Base-by-base conservation (phyloP, 2,797 vertebrate genomes). In the Lophius americanus region DNA sequence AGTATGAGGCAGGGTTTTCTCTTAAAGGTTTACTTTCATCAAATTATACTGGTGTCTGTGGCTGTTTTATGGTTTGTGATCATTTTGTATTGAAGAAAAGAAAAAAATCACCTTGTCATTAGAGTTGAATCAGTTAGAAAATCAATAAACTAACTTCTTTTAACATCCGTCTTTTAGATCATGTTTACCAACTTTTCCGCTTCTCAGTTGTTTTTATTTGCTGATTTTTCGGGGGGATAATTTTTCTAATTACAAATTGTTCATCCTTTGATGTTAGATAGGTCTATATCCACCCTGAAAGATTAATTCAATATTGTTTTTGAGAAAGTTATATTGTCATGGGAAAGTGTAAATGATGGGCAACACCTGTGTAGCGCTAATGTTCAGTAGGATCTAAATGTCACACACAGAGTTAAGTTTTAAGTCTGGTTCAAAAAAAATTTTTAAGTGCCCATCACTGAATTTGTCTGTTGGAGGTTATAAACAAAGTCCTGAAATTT, bases 41-140 rank as follows among this genome's bases (percentile, higher is more conserved):
- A 44, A 13, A 57, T 60, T 50, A 7, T 14, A 66, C 5, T n/a
- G 12, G 4, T 72, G 4, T 6, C 11, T 65, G 49, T 5, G 51
- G 3, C 35, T 39, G 38, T n/a, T 7, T n/a, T 58, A 32, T 53
- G n/a, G 32, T 51, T 63, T 71, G 36, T 52, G 36, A 13, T 56
- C 2, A 32, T 63, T 64, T 53, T 47, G 8, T 50, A 41, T 54
- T 3, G 0, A 9, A 11, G 11, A 10, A 13, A 37, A 52, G n/a
- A 37, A 32, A 33, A 6, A 2, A 51, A 4, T 4, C 2, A 32
- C 23, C 9, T 33, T 4, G 4, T 48, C 7, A 51, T 32, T 42
- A 5, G n/a, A 44, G 42, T 10, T 44, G 0, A 58, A 57, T 39
- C 4, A 7, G 33, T 62, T 9, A 48, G n/a, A 53, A 7, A 51